Conservation (phyloP, 2,113 vertebrate species). For the Nycticorax nycticorax region DNA sequence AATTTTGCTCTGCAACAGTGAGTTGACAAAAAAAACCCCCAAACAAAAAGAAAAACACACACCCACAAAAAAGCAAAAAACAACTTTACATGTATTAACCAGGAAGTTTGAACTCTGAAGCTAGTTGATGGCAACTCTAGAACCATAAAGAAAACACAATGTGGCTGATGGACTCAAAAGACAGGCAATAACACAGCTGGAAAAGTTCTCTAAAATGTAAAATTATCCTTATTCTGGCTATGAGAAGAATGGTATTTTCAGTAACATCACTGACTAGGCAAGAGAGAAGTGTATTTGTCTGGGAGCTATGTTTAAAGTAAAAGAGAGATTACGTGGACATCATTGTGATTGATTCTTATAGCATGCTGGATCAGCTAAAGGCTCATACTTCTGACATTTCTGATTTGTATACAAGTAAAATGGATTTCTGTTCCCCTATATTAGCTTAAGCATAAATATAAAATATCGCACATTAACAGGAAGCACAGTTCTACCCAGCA, state of each 20-base stretch:
- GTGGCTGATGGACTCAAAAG: neutral
- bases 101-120: neutral
- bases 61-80: no score
- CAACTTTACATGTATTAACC: neutral
- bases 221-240: neutral
- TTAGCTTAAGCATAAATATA: neutral
- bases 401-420: slow-evolving; percentile 7
- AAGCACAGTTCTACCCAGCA: neutral
- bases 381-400: neutral
- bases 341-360: slow-evolving; percentile 2
- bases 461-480: neutral
- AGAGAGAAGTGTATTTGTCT: neutral
- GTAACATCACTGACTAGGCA: neutral
- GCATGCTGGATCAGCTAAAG: neutral
- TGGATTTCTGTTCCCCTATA: neutral
- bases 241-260: neutral
- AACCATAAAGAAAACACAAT: neutral
- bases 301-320: neutral
- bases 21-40: neutral
- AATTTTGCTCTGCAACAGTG: neutral
- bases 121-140: neutral
- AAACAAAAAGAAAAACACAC: neutral
- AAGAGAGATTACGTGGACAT: neutral
- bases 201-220: neutral
- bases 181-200: neutral